Percentiles rank a stretch among this genome's conserved stretches.
These are phyloP conservation scores for Heliocidaris tuberculata DNA, from an alignment of 35 echinoderm and acorn worm species.

Conservation along the genomic window DNA sequence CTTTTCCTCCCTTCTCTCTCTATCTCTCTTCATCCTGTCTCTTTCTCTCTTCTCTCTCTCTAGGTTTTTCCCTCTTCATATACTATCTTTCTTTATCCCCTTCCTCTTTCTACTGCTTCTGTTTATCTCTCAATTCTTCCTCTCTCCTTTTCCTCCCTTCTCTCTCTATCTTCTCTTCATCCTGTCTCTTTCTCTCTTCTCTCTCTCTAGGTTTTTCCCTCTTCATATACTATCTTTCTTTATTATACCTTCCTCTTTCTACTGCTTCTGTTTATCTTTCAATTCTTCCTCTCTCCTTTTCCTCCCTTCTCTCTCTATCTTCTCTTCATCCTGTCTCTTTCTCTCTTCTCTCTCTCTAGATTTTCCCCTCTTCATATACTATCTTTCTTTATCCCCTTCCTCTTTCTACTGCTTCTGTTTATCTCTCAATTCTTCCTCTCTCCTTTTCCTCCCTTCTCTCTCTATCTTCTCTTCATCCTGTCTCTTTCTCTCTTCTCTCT, in stretches of 20 bases:
- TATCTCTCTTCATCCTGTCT: background rate
- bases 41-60: background rate
- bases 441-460: background rate
- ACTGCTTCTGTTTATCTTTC: background rate
- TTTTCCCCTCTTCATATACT: too few relatives aligned
- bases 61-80: too few relatives aligned
- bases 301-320: too few relatives aligned
- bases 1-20: too few relatives aligned
- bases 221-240: background rate
- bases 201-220: conserved; percentile 34
- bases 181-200: background rate
- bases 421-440: too few relatives aligned
- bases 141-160: background rate
- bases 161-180: conserved; percentile 30
- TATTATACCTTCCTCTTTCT: background rate
- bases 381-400: too few relatives aligned
- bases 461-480: background rate
- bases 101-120: too few relatives aligned
- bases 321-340: conserved; percentile 3
- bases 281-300: background rate
- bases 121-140: too few relatives aligned
- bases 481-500: conserved; percentile 8
- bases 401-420: too few relatives aligned
- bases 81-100: too few relatives aligned
- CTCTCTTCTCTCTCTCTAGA: background rate